phyloP scores from a whole-genome alignment of 2,888 invertebrate species.

The Phengaris arion region DNA sequence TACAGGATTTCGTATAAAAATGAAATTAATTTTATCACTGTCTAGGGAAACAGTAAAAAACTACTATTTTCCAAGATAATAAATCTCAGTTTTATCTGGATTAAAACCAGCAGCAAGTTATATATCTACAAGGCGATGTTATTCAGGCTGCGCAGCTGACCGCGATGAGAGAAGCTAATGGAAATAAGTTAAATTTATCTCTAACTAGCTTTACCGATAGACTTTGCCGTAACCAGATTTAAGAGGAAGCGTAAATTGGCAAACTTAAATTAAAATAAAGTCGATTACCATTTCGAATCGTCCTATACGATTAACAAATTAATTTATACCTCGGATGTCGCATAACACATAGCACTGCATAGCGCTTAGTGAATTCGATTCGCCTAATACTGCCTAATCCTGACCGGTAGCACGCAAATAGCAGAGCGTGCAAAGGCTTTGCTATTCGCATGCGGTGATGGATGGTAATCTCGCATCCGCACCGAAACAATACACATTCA shows the following conservation, averaged over 20 bases:
- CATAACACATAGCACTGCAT: slow-evolving; percentile 50
- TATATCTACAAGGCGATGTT: slow-evolving; percentile 31
- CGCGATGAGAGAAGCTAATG: slow-evolving; percentile 33
- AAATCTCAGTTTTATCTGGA: slow-evolving; percentile 24
- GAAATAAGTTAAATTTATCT: slow-evolving; percentile 40
- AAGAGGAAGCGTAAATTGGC: slow-evolving; percentile 43
- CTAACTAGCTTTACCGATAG: slow-evolving; percentile 38
- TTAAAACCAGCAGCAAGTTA: slow-evolving; percentile 28
- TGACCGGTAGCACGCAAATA: slow-evolving; percentile 65
- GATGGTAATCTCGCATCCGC: slow-evolving; percentile 71
- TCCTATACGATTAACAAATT: slow-evolving; percentile 39
- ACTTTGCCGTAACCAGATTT: slow-evolving; percentile 39
- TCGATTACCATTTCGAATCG: slow-evolving; percentile 41
- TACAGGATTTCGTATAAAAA: too few species aligned
- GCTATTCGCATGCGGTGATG: slow-evolving; percentile 73
- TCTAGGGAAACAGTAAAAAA: neutral
- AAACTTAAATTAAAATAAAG: slow-evolving; percentile 45
- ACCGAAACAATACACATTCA: slow-evolving; percentile 56
- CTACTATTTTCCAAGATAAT: neutral
- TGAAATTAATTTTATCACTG: too few species aligned
- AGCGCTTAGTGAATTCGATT: slow-evolving; percentile 77
- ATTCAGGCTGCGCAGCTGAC: slow-evolving; percentile 29
- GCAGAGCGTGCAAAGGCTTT: slow-evolving; percentile 66
- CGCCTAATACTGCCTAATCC: slow-evolving; percentile 76
- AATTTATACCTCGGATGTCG: slow-evolving; percentile 32